Conservation (phyloP, 2,113 vertebrate species). For the Elaphurus davidianus region DNA sequence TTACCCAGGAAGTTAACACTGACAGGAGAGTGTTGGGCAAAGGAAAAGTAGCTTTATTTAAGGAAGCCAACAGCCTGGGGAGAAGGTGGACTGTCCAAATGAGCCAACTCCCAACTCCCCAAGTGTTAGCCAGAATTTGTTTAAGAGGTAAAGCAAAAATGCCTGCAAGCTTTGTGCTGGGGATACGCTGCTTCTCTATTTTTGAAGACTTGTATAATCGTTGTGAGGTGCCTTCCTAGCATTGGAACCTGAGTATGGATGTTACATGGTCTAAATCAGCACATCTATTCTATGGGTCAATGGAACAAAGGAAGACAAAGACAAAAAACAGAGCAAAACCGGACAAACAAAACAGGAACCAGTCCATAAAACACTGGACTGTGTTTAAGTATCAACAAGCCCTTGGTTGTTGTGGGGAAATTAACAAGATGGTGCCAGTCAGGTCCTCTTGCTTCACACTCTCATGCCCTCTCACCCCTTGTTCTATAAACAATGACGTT, state of each 20-base stretch:
- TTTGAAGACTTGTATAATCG: background rate
- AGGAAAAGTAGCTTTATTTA: background rate
- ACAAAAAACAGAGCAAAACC: background rate
- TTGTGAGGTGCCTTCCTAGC: background rate
- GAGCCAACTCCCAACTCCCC: background rate
- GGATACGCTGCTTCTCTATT: background rate
- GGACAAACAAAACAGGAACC: background rate
- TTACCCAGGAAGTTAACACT: background rate
- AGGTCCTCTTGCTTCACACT: background rate
- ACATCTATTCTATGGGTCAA: background rate
- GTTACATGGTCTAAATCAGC: background rate
- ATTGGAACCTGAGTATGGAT: background rate
- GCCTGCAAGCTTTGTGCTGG: background rate
- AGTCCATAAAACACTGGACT: background rate
- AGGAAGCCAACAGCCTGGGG: background rate
- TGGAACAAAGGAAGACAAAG: background rate
- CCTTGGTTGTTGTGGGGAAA: background rate
- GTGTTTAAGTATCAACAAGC: background rate
- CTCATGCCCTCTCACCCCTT: background rate
- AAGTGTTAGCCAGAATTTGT: background rate
- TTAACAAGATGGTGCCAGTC: background rate
- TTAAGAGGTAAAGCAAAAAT: background rate
- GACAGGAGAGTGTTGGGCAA: background rate
- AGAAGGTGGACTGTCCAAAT: background rate
- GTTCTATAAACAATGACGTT: background rate